Evolutionary conservation across 1,140 invertebrate species (phyloP).

Genomic region (Brachionus calyciflorus): DNA sequence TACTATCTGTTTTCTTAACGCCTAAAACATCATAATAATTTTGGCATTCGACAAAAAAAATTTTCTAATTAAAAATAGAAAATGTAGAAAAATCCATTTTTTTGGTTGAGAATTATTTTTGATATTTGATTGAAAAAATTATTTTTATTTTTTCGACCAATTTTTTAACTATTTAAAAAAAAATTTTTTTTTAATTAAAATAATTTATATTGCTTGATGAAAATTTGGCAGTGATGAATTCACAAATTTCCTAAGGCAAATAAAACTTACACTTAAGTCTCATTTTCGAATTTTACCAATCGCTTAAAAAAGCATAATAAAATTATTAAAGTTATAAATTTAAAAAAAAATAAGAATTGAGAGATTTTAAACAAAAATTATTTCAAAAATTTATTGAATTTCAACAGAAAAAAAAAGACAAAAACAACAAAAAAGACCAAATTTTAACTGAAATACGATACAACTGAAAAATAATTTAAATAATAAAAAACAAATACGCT

Average conservation of each 20-base stretch:
- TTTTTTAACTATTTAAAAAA: background rate
- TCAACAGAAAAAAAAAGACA: background rate
- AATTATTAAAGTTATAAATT: too few species aligned
- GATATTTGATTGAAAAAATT: background rate
- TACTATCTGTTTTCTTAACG: slow-evolving; percentile 76
- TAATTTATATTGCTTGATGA: background rate
- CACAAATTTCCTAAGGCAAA: background rate
- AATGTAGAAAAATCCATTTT: background rate
- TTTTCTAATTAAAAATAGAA: background rate
- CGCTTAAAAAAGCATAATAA: background rate
- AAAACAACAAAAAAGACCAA: background rate
- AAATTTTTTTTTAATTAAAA: slow-evolving; percentile 3
- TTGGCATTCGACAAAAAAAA: background rate
- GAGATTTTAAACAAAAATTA: background rate
- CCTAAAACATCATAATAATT: slow-evolving; percentile 92
- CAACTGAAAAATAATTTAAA: slow-evolving; percentile 7
- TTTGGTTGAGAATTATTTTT: background rate
- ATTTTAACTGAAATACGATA: too few species aligned
- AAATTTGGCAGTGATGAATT: background rate
- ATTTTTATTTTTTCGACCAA: background rate
- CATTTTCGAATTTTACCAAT: background rate
- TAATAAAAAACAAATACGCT: background rate
- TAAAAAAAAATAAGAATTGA: too few species aligned
- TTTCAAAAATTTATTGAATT: background rate
- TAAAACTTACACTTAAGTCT: background rate